Conservation (phyloP, 2,797 vertebrate genomes). For the Anomalospiza imberbis region DNA sequence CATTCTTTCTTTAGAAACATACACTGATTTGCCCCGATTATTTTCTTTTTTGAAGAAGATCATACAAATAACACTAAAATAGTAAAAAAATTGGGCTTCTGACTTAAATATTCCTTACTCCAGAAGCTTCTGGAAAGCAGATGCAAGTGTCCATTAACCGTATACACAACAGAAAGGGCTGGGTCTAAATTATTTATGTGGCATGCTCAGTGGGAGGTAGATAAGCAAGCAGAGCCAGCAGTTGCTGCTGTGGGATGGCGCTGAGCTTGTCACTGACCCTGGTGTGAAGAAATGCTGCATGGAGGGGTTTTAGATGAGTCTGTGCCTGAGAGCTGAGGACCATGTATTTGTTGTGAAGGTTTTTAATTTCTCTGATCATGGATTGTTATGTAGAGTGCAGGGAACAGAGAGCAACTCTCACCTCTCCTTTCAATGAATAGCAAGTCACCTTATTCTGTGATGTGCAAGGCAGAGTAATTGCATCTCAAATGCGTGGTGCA, state of each 20-base stretch:
- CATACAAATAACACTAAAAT: background rate
- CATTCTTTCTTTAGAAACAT: background rate
- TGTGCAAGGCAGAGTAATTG: slow-evolving; percentile 60
- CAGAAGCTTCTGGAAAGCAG: background rate
- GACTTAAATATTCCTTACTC: background rate
- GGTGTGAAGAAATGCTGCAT: background rate
- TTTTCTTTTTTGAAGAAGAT: background rate
- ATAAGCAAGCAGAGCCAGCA: background rate
- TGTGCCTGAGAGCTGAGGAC: background rate
- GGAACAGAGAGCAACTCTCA: slow-evolving; percentile 41
- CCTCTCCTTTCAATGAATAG: slow-evolving; percentile 25
- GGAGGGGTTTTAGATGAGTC: background rate
- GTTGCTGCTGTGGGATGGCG: background rate
- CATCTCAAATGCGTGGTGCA: slow-evolving; percentile 28
- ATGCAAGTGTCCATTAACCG: background rate
- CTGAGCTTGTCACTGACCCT: background rate
- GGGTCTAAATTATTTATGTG: background rate
- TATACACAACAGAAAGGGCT: background rate
- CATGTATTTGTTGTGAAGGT: background rate
- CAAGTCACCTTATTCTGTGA: slow-evolving; percentile 36
- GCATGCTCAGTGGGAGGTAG: background rate
- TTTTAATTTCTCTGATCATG: slow-evolving; percentile 52
- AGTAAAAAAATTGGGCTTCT: background rate
- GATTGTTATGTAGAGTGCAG: slow-evolving; percentile 12
- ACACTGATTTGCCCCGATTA: background rate